A percentile compares a stretch with the other conserved stretches of the same genome.
Conservation (phyloP, 2,113 vertebrate genomes). For the Lamprotornis superbus region DNA sequence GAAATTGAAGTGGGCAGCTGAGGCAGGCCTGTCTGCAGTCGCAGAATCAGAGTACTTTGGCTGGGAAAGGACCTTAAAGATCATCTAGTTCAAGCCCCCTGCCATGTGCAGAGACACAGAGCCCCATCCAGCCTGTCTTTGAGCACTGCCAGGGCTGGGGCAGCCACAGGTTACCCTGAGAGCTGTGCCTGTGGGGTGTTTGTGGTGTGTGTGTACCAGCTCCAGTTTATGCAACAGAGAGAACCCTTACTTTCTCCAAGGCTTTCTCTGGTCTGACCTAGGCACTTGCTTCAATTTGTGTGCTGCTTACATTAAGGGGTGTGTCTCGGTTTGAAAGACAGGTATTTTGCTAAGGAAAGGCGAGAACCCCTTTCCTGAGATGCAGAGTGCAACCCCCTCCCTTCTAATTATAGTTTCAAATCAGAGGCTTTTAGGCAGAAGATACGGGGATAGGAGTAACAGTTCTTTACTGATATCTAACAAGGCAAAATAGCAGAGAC, state of each 20-base stretch:
- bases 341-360: too few relatives aligned
- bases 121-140: neutral
- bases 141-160: neutral
- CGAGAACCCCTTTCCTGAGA: too few relatives aligned
- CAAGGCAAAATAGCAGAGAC: too few relatives aligned
- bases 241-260: neutral
- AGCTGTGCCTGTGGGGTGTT: accelerated
- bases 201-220: accelerated
- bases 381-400: too few relatives aligned
- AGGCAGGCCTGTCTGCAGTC: neutral
- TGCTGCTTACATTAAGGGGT: neutral
- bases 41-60: neutral
- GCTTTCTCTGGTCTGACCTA: neutral
- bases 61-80: neutral
- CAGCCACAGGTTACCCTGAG: neutral
- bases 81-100: neutral
- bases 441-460: too few relatives aligned
- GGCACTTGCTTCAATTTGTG: too few relatives aligned
- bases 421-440: too few relatives aligned
- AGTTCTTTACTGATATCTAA: too few relatives aligned
- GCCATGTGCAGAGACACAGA: neutral
- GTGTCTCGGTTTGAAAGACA: too few relatives aligned
- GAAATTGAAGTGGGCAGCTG: neutral
- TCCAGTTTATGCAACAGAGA: too few relatives aligned
- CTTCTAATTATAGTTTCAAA: too few relatives aligned